phyloP scores from a whole-genome alignment of 1,140 invertebrate genomes.

The Drosophila tropicalis region DNA sequence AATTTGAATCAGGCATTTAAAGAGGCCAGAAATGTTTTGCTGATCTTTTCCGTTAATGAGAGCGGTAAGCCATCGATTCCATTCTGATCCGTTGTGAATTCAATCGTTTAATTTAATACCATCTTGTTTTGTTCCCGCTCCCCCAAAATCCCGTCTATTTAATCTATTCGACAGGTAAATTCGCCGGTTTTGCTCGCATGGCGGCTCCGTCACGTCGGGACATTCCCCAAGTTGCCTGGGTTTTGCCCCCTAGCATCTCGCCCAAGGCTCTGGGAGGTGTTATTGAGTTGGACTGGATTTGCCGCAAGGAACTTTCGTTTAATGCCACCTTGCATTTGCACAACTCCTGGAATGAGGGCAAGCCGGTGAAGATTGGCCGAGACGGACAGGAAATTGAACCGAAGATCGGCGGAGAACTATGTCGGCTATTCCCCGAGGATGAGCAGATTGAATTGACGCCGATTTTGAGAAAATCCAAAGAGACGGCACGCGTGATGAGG shows the following conservation, averaged over 20 bases:
- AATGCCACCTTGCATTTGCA: slow-evolving; percentile 96
- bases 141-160: neutral
- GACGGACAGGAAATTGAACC: slow-evolving; percentile 99
- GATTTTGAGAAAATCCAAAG: slow-evolving; percentile 94
- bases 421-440: slow-evolving; percentile 96
- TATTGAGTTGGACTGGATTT: slow-evolving; percentile 98
- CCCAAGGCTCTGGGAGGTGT: slow-evolving; percentile 96
- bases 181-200: slow-evolving; percentile 95
- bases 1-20: slow-evolving; percentile 97
- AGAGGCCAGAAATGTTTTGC: slow-evolving; percentile 95
- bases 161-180: slow-evolving; percentile 84
- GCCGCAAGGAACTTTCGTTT: slow-evolving; percentile 96
- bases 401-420: slow-evolving; percentile 96
- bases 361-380: slow-evolving; percentile 98
- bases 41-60: slow-evolving; percentile 99
- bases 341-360: slow-evolving; percentile 99
- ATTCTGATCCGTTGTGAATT: neutral
- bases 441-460: slow-evolving; percentile 95
- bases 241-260: slow-evolving; percentile 96
- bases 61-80: slow-evolving; percentile 86
- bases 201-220: slow-evolving; percentile 94
- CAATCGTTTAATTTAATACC: neutral
- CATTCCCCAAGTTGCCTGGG: slow-evolving; percentile 95
- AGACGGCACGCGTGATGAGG: slow-evolving; percentile 87
- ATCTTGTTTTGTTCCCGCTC: neutral